Evolutionary conservation across 2,797 vertebrate species (phyloP), one percentile per base, ranked within the genome.

Genomic region (Protonibea diacanthus): DNA sequence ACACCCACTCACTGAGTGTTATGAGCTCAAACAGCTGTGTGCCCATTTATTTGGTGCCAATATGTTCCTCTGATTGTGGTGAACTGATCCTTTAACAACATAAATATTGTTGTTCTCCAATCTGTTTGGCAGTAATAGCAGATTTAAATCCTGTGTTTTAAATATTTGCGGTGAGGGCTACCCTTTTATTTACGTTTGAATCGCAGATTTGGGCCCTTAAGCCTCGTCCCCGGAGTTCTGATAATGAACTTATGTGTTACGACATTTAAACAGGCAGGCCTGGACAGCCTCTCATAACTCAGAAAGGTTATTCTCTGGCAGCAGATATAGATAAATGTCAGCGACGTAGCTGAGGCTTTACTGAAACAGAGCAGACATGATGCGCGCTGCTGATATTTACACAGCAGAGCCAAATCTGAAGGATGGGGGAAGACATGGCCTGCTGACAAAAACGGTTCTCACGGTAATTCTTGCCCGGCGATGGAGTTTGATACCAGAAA

Each of bases 251-350:
- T 83, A 25, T 87, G 88, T 88, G 88, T 92, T 86, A 88, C 74
- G 89, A 92, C 91, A 90, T 93, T 93, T 93, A 87, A 90, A 89
- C 86, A 87, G 82, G 72, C 86, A 79, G 79, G 68, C 63, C 73
- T 33, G 79, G 84, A 86, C 78, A 83, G 80, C 86, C 82, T 88
- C 86, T 91, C 84, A 90, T 91, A 86, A 92, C 90, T 92, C 85
- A 88, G 72, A 93, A 93, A 92, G 91, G 93, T 93, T 92, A 89
- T 89, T 86, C 88, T 87, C 88, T 75, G 79, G 91, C 83, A 87
- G 90, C 77, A 90, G 86, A 90, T 88, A 87, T 81, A 88, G 90
- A 89, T 90, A 91, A 94, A 94, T 93, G 92, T 94, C 93, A 92
- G 71, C 83, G 47, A 81, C 60, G 38, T 76, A 55, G 80, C 71